Evolutionary conservation across 1,140 invertebrate genomes (phyloP).

Genomic region (Wiebesia pumilae): DNA sequence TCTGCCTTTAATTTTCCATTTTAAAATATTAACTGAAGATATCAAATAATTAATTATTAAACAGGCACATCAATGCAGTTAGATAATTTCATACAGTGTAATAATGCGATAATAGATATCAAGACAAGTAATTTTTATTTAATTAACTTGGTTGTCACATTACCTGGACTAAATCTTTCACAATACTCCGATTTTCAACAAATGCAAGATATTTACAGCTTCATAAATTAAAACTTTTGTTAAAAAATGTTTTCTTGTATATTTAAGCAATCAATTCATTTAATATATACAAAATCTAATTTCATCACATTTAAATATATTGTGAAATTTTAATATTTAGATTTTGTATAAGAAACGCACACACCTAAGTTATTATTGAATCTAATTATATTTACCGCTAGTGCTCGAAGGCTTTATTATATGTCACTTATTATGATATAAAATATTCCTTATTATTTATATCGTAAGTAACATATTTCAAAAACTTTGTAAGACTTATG

Average conservation of each 20-base stretch:
- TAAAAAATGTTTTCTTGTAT: neutral
- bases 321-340: neutral
- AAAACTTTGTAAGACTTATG: conserved; percentile 51
- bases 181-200: neutral
- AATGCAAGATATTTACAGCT: neutral
- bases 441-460: conserved; percentile 36
- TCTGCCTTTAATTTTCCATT: conserved; percentile 6
- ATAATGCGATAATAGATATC: conserved; percentile 54
- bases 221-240: neutral
- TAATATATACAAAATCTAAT: neutral
- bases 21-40: conserved; percentile 37
- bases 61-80: conserved; percentile 74
- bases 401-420: conserved; percentile 29
- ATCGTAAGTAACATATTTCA: conserved; percentile 49
- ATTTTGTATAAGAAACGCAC: neutral
- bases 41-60: conserved; percentile 68
- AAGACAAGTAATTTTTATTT: conserved; percentile 44
- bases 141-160: neutral
- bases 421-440: conserved; percentile 47
- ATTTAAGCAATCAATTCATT: neutral
- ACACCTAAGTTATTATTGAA: neutral
- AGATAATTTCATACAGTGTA: conserved; percentile 61
- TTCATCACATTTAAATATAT: neutral
- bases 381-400: conserved; percentile 2
- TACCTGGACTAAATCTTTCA: neutral